These are phyloP conservation scores for Melieria picta DNA, from an alignment of 2,888 invertebrate species.

Conservation along the genomic window DNA sequence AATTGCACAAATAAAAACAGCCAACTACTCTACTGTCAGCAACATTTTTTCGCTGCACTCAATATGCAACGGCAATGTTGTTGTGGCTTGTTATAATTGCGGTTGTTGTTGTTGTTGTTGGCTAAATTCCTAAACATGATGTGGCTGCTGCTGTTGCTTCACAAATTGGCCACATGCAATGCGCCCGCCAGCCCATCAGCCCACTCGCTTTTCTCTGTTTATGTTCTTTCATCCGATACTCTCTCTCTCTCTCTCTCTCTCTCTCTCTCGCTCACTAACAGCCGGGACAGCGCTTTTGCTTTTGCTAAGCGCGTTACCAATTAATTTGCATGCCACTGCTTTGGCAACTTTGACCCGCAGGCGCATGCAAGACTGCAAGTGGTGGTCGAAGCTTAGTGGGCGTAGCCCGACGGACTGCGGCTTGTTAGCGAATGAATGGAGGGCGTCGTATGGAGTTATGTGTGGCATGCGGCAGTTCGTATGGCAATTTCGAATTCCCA, in stretches of 20 bases:
- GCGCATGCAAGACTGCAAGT: conserved; percentile 6
- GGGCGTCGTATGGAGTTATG: not conserved
- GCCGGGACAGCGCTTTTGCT: not conserved
- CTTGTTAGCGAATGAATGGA: not conserved
- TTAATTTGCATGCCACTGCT: conserved; percentile 28
- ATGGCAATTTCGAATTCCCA: conserved; percentile 9
- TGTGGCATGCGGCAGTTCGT: not conserved
- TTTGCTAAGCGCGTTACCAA: conserved; percentile 24
- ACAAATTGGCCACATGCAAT: too few species aligned
- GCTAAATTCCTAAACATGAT: too few species aligned
- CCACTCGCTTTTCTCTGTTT: too few species aligned
- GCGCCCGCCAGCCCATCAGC: too few species aligned
- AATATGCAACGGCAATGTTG: too few species aligned
- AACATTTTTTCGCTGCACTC: too few species aligned
- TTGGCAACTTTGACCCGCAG: not conserved
- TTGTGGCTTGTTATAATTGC: too few species aligned
- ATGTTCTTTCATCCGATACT: not conserved
- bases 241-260: not conserved
- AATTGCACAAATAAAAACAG: too few species aligned
- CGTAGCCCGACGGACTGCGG: not conserved
- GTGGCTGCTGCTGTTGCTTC: too few species aligned
- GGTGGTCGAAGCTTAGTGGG: not conserved
- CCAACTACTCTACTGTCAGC: too few species aligned
- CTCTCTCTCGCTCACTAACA: not conserved
- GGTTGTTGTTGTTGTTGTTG: too few species aligned